Evolutionary conservation across 2,888 invertebrate species (phyloP).

Genomic region (Papilio gigon): DNA sequence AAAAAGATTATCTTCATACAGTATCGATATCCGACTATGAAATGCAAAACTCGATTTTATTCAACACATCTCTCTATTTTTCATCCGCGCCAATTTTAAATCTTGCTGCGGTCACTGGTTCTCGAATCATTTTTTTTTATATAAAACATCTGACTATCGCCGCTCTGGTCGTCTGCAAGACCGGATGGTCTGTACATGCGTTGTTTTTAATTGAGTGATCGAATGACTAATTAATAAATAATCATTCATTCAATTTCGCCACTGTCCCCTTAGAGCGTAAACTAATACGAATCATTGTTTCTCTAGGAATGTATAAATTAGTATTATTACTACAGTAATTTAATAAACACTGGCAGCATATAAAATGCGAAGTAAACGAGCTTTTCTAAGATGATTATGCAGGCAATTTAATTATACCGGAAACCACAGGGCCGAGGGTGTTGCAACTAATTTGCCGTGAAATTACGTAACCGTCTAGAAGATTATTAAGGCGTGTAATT

Average conservation of each 20-base stretch:
- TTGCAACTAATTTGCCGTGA: slow-evolving; percentile 19
- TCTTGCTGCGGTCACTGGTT: too few species aligned
- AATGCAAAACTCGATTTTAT: background rate
- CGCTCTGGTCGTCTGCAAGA: too few species aligned
- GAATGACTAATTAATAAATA: background rate
- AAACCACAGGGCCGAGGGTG: slow-evolving; percentile 15
- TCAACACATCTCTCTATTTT: too few species aligned
- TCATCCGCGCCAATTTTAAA: too few species aligned
- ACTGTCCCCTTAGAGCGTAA: background rate
- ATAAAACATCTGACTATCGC: too few species aligned
- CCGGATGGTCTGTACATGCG: too few species aligned
- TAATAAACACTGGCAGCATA: background rate
- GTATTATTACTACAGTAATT: background rate
- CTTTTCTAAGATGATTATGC: slow-evolving; percentile 23
- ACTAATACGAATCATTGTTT: too few species aligned
- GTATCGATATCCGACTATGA: background rate
- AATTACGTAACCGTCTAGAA: slow-evolving; percentile 8
- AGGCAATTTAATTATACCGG: slow-evolving; percentile 21
- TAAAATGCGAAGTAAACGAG: slow-evolving; percentile 17
- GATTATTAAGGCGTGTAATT: slow-evolving; percentile 20
- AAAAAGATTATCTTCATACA: background rate
- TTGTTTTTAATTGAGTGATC: background rate
- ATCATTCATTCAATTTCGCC: background rate
- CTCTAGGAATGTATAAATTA: background rate
- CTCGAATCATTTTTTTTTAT: too few species aligned